These are phyloP conservation scores for Tadarida brasiliensis DNA, from an alignment of 2,797 vertebrate species.

Conservation along the genomic window DNA sequence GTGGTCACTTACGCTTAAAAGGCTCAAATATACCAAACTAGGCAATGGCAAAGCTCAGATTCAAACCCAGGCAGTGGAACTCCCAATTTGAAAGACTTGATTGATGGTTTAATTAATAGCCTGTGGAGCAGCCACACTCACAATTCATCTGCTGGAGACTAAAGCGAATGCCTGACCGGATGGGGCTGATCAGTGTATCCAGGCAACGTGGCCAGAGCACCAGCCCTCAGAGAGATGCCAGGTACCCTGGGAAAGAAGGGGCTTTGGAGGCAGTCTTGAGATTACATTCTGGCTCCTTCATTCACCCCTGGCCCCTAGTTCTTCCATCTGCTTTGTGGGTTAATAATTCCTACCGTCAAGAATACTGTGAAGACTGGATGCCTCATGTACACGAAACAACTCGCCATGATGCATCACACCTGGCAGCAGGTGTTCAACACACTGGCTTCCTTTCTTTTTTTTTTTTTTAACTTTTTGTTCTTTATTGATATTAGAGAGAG, in stretches of 20 bases:
- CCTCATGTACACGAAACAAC: background rate
- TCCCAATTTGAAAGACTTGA: background rate
- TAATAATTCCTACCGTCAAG: background rate
- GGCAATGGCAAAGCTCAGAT: background rate
- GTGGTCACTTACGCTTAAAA: background rate
- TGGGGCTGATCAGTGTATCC: background rate
- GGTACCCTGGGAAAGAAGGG: background rate
- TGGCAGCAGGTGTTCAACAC: background rate
- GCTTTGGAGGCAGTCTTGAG: background rate
- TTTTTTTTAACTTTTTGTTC: too few species aligned
- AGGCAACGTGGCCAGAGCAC: background rate
- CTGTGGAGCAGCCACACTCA: background rate
- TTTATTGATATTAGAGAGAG: too few species aligned
- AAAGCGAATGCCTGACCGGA: background rate
- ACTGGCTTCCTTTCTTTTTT: background rate
- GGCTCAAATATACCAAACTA: background rate
- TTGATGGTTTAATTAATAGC: background rate
- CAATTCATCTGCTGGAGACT: background rate
- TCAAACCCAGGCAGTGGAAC: background rate
- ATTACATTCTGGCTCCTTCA: slow-evolving; percentile 42
- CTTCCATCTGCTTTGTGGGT: slow-evolving; percentile 53
- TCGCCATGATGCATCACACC: background rate
- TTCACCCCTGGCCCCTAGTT: slow-evolving; percentile 14
- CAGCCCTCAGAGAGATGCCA: background rate
- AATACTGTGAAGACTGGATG: background rate